Base-by-base conservation (phyloP, 2,113 vertebrate genomes). In the Artemisiospiza belli region DNA sequence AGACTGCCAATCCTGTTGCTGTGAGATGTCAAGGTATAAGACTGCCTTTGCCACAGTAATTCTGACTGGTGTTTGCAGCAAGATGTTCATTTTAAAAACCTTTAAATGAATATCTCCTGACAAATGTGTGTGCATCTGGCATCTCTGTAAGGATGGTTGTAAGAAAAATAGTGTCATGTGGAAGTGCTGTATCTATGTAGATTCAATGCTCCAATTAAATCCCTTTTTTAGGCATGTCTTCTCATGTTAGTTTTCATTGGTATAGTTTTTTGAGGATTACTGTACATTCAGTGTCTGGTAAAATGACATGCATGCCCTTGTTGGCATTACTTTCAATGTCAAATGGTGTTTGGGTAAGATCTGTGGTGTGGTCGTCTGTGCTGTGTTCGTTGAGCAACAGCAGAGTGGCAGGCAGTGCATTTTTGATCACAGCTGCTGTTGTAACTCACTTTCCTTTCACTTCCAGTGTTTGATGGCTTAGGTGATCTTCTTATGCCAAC, bases 401-500 rank as follows among this genome's bases (percentile, higher is more conserved):
- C 15, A 11, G 49, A 88, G 39, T 54, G 24, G 27, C 39, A 72
- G 43, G 55, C 37, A 39, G 30, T 35, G 51, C 62, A 70, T 91
- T 81, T 51, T 58, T 69, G 83, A 58, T 69, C 41, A 27, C 15
- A 27, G 18, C 9, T 57, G 62, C 69, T 77, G 5, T 91, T 78
- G 69, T 92, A 72, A 94, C 80, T 47, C 17, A 3, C 33, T 87
- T 81, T 90, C 12, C 46, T 96, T 97, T 97, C 68, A 68, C 85
- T 97, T 98, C 58, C 92, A 99, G 99, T 99, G 97, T 99, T 99
- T 97, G 99, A 98, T 97, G 99, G 98, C 95, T 98, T 99, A 99
- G 99, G 99, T 80, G 99, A 99, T 96, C 98, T 99, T 97, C 98
- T 99, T 94, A 99, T 99, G 98, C 99, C 99, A 46, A 98, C 99